Evolutionary conservation across 2,797 vertebrate species (phyloP), one percentile per base, ranked within the genome.

Genomic region (Leptodactylus fallax): DNA sequence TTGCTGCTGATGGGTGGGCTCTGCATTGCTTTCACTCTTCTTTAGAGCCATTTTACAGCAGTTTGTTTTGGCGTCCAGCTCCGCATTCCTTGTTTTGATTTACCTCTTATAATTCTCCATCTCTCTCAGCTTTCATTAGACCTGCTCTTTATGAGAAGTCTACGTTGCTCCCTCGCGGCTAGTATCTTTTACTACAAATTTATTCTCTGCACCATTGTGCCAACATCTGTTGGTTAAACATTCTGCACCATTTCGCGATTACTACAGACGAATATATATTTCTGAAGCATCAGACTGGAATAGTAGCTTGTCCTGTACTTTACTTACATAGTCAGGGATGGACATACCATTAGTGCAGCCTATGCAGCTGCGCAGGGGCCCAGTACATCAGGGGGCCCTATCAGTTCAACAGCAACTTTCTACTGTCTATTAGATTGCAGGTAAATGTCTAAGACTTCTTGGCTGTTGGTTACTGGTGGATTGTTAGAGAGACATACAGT

Each of bases 131-230:
- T 86, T 89, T 89, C 88, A 89, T 89, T 89, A 89, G 67, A 12
- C 83, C 84, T 77, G 71, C 79, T 82, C 83, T 89, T 89, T 86
- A 89, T 82, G 82, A 86, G 84, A 60, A 67, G 51, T 25, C 84
- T 88, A 21, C 67, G 81, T 88, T 81, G 83, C 87, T 89, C 88
- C 84, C 84, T 71, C 61, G 88, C 45, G 61, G 63, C 83, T 74
- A 27, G 84, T 89, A 89, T 36, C 85, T 53, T 89, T 89, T 86
- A 89, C 74, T 86, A 79, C 69, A 86, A 83, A 89, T 86, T 21
- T 86, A 61, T 83, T 81, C 82, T 86, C 79, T 86, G 12, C 45
- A 86, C 84, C 80, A 79, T 86, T 89, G 72, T 79, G 88, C 84
- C 85, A 86, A 61, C 79, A 83, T 78, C 85, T 83, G 88, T 74